These are phyloP conservation scores for Semnornis frantzii DNA, from an alignment of 2,113 vertebrate species.

Conservation along the genomic window DNA sequence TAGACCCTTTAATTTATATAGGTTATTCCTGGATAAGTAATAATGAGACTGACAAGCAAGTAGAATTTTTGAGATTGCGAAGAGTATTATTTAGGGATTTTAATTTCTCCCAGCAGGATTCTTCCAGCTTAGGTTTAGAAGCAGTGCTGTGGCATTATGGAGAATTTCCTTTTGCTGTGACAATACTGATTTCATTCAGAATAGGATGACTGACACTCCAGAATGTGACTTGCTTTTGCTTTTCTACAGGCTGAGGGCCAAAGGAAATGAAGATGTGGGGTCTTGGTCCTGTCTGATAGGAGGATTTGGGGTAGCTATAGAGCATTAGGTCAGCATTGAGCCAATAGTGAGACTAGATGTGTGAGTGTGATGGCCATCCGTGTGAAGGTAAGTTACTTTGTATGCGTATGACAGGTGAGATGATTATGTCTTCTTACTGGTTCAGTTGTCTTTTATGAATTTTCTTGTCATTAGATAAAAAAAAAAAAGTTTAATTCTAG, in stretches of 20 bases:
- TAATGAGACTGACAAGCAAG: neutral
- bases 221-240: neutral
- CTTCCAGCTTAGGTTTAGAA: neutral
- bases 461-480: neutral
- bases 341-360: neutral
- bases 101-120: neutral
- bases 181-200: neutral
- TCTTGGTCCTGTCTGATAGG: neutral
- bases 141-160: neutral
- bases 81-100: neutral
- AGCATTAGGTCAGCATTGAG: neutral
- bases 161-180: neutral
- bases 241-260: neutral
- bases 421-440: neutral
- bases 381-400: neutral
- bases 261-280: neutral
- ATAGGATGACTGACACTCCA: neutral
- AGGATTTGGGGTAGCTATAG: neutral
- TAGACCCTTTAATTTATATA: neutral
- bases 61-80: neutral
- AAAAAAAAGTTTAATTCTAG: neutral
- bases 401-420: neutral
- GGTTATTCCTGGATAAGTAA: neutral
- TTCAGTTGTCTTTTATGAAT: neutral
- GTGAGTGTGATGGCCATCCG: neutral